These are phyloP conservation scores for Sarcophaga variegata DNA, from an alignment of 2,888 invertebrate species.

Conservation along the genomic window DNA sequence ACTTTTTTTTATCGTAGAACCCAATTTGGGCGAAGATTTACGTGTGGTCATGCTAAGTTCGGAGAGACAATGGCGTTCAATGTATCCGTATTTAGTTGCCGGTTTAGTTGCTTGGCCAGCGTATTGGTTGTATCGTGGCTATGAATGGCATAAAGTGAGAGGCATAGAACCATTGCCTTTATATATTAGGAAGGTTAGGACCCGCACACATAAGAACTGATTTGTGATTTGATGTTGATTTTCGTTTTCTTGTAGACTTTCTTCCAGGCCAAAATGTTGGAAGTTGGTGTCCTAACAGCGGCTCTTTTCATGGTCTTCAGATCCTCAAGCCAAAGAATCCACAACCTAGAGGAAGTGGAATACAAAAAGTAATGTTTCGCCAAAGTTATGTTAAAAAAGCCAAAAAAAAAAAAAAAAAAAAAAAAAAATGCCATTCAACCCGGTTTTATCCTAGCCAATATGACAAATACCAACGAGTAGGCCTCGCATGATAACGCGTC, in stretches of 20 bases:
- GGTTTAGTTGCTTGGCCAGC: constrained; percentile 75
- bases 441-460: no score
- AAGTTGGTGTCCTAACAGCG: constrained; percentile 72
- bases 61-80: constrained; percentile 65
- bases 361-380: constrained; percentile 1
- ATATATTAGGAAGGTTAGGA: constrained; percentile 73
- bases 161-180: constrained; percentile 71
- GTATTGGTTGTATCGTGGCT: constrained; percentile 74
- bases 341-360: not conserved
- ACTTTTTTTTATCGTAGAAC: not conserved
- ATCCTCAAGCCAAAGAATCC: not conserved
- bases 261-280: constrained; percentile 75
- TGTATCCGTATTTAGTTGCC: constrained; percentile 72
- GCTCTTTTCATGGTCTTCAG: constrained; percentile 68
- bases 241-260: constrained; percentile 71
- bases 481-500: no score
- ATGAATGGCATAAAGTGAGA: constrained; percentile 73
- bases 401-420: no score
- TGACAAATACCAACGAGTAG: no score
- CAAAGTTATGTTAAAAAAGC: no score
- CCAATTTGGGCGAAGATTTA: constrained; percentile 73
- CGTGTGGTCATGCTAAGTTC: constrained; percentile 71
- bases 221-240: not conserved
- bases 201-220: not conserved
- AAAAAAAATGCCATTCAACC: no score